A percentile compares a stretch with the other conserved stretches of the same genome.
Evolutionary conservation across 2,888 invertebrate species (phyloP).

Genomic region (Erannis defoliaria): DNA sequence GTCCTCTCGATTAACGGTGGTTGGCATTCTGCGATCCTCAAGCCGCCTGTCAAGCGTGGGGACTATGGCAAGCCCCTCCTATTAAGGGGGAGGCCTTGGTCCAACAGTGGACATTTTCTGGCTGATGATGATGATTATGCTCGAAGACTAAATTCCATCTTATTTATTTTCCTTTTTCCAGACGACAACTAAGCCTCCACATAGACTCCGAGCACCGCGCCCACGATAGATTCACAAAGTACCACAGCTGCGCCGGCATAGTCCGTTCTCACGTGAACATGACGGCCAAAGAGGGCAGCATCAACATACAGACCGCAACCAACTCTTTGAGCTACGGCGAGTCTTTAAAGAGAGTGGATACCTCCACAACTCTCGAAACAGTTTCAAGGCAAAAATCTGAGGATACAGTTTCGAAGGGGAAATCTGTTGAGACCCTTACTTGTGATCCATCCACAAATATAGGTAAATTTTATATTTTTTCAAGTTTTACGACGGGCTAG

Average conservation of each 20-base stretch:
- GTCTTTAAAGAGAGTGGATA: conserved; percentile 21
- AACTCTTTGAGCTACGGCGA: conserved; percentile 18
- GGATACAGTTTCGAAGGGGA: conserved; percentile 19
- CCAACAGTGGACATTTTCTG: too few species aligned
- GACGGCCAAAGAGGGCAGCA: conserved; percentile 50
- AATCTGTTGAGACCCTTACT: conserved; percentile 56
- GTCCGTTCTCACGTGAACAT: conserved; percentile 43
- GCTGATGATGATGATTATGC: too few species aligned
- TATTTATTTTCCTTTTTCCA: conserved; percentile 43
- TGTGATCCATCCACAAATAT: conserved; percentile 69
- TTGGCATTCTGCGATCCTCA: too few species aligned
- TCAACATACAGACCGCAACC: conserved; percentile 16
- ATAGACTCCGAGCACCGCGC: conserved; percentile 65
- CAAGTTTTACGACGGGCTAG: too few species aligned
- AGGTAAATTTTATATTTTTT: neutral
- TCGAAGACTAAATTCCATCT: too few species aligned
- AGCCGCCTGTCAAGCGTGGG: too few species aligned
- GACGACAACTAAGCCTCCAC: conserved; percentile 71
- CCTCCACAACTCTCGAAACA: neutral
- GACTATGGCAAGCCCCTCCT: too few species aligned
- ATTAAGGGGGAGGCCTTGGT: too few species aligned
- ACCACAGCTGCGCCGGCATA: conserved; percentile 67
- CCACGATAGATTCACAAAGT: conserved; percentile 67
- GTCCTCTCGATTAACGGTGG: too few species aligned
- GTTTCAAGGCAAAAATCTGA: conserved; percentile 48